Evolutionary conservation across 1,140 invertebrate species (phyloP), one percentile per base, ranked within the genome.

Genomic region (Trichonephila inaurata): DNA sequence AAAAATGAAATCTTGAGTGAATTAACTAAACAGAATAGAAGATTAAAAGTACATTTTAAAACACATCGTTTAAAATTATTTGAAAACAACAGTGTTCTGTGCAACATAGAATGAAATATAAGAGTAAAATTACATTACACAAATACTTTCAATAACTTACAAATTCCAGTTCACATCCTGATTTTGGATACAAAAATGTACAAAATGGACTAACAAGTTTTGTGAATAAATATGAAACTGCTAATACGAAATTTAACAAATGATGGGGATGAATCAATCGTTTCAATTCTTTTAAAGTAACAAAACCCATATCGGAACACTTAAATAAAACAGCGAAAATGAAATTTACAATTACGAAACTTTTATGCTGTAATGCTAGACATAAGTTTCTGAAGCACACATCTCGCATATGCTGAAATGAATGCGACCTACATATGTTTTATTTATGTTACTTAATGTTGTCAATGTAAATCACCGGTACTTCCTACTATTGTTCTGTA

Each of bases 181-280:
- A 96, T 40, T 91, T 91, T 33, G 97, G 96, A 95, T 97, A 98
- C 58, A 98, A 95, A 94, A 97, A 96, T 81, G 96, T 95, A 95
- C 98, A 99, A 94, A 98, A 95, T 28, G 97, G 95, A 44, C 96
- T 96, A 5, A 97, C 96, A 94, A 97, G 97, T 96, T 98, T 99
- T 8, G 97, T 96, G 10, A 97, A 95, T 10, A 99, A 96, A 95
- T 98, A 99, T 0, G 98, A 98, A 19, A 98, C 91, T 95, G 98
- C 98, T 33, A 99, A 95, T n/a, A 98, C 83, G 95, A 98, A 97
- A 95, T 99, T 99, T 19, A 98, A 96, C 95, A 98, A 97, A 95
- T 98, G 99, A 96, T 99, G 98, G 0, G 98, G 98, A 95, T 98
- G 98, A 44, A 97, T 95, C 93, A 99, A 96, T 94, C 97, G 96